Evolutionary conservation across 2,797 vertebrate species (phyloP), one percentile per base, ranked within the genome.

Genomic region (Limnodromus scolopaceus): DNA sequence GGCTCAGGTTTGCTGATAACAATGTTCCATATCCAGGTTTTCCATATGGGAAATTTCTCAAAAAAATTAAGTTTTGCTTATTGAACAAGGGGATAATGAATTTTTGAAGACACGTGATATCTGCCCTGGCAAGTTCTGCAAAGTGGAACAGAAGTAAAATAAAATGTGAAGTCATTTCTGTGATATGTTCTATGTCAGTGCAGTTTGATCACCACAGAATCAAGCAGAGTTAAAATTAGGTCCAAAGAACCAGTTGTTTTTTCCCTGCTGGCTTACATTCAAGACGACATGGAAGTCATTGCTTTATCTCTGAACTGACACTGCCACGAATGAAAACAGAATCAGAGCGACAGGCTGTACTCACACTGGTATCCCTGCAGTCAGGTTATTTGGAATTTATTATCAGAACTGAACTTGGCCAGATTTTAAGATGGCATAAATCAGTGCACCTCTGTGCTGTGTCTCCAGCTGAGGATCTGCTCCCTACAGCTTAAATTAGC

Each of bases 221-320:
- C 48, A 92, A 90, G 46, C 19, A 54, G 54, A 84, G 32, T 25
- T 48, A 72, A 84, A 79, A 77, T 60, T 55, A 66, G 9, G 28
- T 66, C 66, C 43, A 84, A 78, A 95, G 76, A 72, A 32, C 28
- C 5, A 71, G 34, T 43, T 70, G 17, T 12, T 75, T 80, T 76
- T 86, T 46, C 34, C 25, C 27, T 76, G 20, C 55, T 88, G 66
- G 28, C 43, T 92, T 93, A 45, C 16, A 39, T 70, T 89, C 43
- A 88, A 65, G 16, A 9, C 0, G 11, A 81, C 43, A 16, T 24
- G 34, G 39, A 86, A 90, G 46, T 78, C 41, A 48, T 63, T 86
- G 65, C 8, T 92, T 90, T 87, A 45, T 89, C 71, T 95, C 77
- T 90, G 66, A 93, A 82, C 38, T 76, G 83, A 69, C 23, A n/a